Percentiles rank a stretch among this genome's conserved stretches.
Conservation (phyloP, 2,888 invertebrate species). For the Sinotaia quadrata region DNA sequence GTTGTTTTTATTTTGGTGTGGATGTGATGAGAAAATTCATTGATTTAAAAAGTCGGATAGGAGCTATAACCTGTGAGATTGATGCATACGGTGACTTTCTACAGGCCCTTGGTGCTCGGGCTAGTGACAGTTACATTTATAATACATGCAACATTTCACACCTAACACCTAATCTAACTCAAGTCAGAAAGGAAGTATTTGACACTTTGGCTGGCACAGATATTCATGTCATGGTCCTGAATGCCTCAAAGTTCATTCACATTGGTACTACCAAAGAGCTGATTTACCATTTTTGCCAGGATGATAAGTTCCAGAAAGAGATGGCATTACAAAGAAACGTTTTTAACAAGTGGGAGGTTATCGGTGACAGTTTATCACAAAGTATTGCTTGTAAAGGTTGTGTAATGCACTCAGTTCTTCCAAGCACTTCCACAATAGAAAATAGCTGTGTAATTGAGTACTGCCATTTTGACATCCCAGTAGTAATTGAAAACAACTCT, state of each 20-base stretch:
- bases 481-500: constrained; percentile 59
- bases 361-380: neutral
- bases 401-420: constrained; percentile 67
- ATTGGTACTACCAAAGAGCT: constrained; percentile 73
- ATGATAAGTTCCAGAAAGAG: constrained; percentile 52
- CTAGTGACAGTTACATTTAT: constrained; percentile 63
- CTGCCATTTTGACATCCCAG: constrained; percentile 66
- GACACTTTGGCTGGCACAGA: constrained; percentile 59
- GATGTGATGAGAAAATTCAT: constrained; percentile 66
- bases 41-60: constrained; percentile 59
- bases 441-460: constrained; percentile 68
- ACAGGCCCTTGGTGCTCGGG: constrained; percentile 69
- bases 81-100: constrained; percentile 74
- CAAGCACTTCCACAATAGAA: constrained; percentile 46
- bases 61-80: constrained; percentile 71
- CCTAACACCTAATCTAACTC: constrained; percentile 53
- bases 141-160: constrained; percentile 63
- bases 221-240: constrained; percentile 68
- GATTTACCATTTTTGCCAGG: constrained; percentile 63
- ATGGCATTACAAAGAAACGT: constrained; percentile 57
- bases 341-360: constrained; percentile 54
- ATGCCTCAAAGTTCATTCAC: constrained; percentile 73
- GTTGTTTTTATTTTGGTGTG: constrained; percentile 72
- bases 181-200: constrained; percentile 63
- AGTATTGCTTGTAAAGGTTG: constrained; percentile 44